phyloP scores from a whole-genome alignment of 2,113 vertebrate species.

The Talpa occidentalis region DNA sequence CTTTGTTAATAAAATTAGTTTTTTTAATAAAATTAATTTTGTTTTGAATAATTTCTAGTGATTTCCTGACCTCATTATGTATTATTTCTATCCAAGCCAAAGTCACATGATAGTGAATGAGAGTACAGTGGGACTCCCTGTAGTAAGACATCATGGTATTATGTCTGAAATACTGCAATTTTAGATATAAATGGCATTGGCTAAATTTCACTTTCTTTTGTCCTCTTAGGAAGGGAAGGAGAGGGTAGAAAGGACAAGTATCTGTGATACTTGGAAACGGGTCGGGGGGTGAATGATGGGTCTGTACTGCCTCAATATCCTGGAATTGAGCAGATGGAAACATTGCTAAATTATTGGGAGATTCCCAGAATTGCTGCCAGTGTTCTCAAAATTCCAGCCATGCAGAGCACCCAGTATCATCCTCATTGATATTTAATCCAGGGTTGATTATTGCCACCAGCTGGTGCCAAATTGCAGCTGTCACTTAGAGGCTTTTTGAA shows the following conservation, averaged over 20 bases:
- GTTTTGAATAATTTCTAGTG: not conserved
- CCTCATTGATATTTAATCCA: not conserved
- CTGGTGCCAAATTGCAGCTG: not conserved
- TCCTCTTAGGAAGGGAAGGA: not conserved
- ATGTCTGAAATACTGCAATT: not conserved
- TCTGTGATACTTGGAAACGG: not conserved
- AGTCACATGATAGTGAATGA: not conserved
- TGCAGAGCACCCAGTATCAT: not conserved
- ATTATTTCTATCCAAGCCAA: not conserved
- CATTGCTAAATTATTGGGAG: not conserved
- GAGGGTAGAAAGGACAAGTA: not conserved
- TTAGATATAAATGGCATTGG: not conserved
- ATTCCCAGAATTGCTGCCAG: not conserved
- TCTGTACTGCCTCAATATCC: not conserved
- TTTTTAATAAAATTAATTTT: not conserved
- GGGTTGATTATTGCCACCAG: not conserved
- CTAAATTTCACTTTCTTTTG: not conserved
- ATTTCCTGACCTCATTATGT: not conserved
- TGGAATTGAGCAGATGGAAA: not conserved
- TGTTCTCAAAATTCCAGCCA: not conserved
- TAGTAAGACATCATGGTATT: not conserved
- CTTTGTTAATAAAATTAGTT: not conserved
- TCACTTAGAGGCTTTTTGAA: not conserved
- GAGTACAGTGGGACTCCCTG: rapidly evolving
- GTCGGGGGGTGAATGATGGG: not conserved